Conservation (phyloP, 2,113 vertebrate species). For the Brachyhypopomus gauderio region DNA sequence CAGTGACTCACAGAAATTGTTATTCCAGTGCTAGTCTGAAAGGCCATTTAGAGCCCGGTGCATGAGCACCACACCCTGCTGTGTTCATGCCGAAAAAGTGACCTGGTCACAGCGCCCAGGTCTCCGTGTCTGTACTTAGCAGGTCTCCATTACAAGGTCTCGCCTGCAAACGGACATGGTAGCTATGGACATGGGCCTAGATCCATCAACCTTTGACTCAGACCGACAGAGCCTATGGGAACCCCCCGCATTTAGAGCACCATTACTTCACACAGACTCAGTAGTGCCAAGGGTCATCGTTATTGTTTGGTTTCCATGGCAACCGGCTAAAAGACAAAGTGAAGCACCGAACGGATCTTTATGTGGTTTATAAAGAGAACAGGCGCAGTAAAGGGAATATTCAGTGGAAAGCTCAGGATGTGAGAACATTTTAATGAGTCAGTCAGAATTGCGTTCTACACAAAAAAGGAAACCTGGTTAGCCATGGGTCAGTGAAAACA, state of each 20-base stretch:
- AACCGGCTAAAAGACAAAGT: conserved; percentile 70
- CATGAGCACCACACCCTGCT: no score
- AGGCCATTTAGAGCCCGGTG: background rate
- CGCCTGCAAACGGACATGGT: background rate
- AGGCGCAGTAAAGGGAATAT: conserved; percentile 17
- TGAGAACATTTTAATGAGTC: conserved; percentile 53
- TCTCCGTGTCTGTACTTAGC: no score
- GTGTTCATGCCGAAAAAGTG: no score
- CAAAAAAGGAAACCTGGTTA: conserved; percentile 61
- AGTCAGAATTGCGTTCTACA: conserved; percentile 68
- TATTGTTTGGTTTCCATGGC: conserved; percentile 74
- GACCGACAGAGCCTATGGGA: background rate
- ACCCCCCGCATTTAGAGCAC: conserved; percentile 64
- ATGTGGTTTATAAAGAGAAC: conserved; percentile 29
- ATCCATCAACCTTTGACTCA: conserved; percentile 3
- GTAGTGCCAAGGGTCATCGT: conserved; percentile 65
- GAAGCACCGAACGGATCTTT: conserved; percentile 65
- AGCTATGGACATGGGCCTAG: background rate
- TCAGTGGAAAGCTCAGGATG: background rate
- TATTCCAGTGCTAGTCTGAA: conserved; percentile 44
- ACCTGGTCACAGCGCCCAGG: no score
- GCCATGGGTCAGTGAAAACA: conserved; percentile 14
- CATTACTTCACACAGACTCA: conserved; percentile 63
- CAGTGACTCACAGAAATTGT: conserved; percentile 26
- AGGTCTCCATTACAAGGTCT: no score